Conservation (phyloP, 2,797 vertebrate genomes). For the Antrozous pallidus region DNA sequence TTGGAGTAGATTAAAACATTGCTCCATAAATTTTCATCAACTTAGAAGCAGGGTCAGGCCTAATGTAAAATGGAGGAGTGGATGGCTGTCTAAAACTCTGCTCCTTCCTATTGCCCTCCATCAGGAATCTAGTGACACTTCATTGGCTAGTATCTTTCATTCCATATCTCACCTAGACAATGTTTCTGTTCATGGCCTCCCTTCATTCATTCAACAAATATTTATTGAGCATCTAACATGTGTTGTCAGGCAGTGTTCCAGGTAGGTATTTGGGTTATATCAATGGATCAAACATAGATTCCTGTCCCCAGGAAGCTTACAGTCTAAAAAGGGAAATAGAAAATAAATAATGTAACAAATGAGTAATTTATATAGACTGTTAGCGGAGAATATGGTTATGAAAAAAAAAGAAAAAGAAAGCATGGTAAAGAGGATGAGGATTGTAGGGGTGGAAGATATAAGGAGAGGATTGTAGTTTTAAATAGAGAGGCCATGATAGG, state of each 20-base stretch:
- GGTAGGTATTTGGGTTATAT: background rate
- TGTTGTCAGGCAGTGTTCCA: background rate
- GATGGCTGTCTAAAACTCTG: background rate
- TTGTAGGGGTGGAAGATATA: background rate
- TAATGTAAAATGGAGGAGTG: background rate
- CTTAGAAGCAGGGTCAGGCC: constrained; percentile 10
- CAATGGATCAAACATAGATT: background rate
- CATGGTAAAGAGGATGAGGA: background rate
- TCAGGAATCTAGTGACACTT: background rate
- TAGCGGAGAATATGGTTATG: background rate
- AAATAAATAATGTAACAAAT: background rate
- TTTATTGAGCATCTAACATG: background rate
- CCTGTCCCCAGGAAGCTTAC: background rate
- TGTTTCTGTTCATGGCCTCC: background rate
- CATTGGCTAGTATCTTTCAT: background rate
- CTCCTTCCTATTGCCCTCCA: background rate
- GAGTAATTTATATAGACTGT: background rate
- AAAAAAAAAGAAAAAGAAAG: background rate
- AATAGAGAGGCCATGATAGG: background rate
- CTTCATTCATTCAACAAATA: background rate
- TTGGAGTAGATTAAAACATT: constrained; percentile 61
- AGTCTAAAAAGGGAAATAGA: background rate
- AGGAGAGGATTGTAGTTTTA: background rate
- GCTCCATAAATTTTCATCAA: constrained; percentile 51
- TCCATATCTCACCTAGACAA: background rate